Percentiles rank a stretch among this genome's conserved stretches.
Evolutionary conservation across 2,113 vertebrate species (phyloP).

Genomic region (Larimichthys polyactis): DNA sequence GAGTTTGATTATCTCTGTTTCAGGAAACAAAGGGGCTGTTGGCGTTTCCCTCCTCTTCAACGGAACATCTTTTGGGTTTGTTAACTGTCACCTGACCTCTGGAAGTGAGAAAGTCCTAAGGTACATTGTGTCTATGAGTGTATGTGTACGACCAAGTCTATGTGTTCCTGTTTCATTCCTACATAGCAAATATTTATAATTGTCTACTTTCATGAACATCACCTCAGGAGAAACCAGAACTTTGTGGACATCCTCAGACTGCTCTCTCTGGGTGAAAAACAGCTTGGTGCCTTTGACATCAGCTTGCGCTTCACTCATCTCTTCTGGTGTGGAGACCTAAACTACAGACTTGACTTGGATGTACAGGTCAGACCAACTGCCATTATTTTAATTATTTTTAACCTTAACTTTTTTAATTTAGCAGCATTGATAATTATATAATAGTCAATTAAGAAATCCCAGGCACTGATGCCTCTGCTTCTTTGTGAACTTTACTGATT

Average conservation of each 20-base stretch:
- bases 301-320: constrained; percentile 87
- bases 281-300: constrained; percentile 85
- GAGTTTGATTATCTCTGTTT: constrained; percentile 26
- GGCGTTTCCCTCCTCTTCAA: constrained; percentile 89
- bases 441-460: background rate
- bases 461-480: background rate
- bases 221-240: constrained; percentile 87
- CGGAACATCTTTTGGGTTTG: constrained; percentile 89
- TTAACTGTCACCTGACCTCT: constrained; percentile 92
- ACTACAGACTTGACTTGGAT: constrained; percentile 87
- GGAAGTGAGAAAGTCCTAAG: constrained; percentile 90
- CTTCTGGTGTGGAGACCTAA: constrained; percentile 89
- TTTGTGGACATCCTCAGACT: constrained; percentile 85
- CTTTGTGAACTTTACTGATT: background rate
- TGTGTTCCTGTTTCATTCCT: background rate
- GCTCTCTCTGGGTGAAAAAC: constrained; percentile 84
- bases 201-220: background rate
- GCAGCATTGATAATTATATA: background rate
- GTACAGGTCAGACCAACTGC: constrained; percentile 76
- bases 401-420: background rate
- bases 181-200: background rate
- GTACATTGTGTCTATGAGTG: constrained; percentile 62
- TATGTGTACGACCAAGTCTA: background rate
- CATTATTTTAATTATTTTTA: background rate
- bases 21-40: constrained; percentile 91